A percentile compares a stretch with the other conserved stretches of the same genome.
These are phyloP conservation scores for Notodonta ziczac DNA, from an alignment of 2,888 invertebrate genomes.

Conservation along the genomic window DNA sequence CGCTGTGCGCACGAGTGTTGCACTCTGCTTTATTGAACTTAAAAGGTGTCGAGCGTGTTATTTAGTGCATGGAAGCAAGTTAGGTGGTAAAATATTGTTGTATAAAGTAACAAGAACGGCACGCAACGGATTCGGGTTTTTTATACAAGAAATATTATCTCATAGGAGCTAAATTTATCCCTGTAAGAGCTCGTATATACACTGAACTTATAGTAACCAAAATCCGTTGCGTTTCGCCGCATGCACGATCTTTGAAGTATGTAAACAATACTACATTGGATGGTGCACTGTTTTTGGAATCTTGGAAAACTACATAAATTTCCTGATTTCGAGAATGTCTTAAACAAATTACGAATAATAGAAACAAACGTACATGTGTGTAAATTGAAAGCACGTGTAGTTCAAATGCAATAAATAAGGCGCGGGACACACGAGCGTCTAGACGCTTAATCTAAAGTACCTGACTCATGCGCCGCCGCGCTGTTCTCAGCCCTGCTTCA, in stretches of 20 bases:
- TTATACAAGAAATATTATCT: too few species aligned
- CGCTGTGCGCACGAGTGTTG: constrained; percentile 32
- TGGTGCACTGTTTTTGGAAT: too few species aligned
- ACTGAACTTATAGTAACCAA: too few species aligned
- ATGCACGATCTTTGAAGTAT: background rate
- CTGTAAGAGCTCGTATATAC: too few species aligned
- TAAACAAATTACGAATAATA: background rate
- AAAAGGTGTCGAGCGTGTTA: constrained; percentile 6
- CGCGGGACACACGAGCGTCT: constrained; percentile 48
- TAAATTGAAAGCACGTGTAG: constrained; percentile 59
- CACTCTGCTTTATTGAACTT: constrained; percentile 1
- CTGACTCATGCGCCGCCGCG: constrained; percentile 51
- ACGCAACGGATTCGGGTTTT: too few species aligned
- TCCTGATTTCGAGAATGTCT: background rate
- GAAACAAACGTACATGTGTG: constrained; percentile 40
- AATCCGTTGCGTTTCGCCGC: too few species aligned
- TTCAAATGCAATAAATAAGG: constrained; percentile 51
- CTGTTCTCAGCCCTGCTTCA: constrained; percentile 13
- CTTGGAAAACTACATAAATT: too few species aligned
- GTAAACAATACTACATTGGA: background rate
- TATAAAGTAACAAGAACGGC: too few species aligned
- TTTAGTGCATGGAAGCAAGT: background rate
- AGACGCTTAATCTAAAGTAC: constrained; percentile 63
- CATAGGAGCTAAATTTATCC: too few species aligned
- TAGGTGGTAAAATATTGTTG: background rate